Conservation (phyloP, 2,888 invertebrate species). For the Ypsolopha scabrella region DNA sequence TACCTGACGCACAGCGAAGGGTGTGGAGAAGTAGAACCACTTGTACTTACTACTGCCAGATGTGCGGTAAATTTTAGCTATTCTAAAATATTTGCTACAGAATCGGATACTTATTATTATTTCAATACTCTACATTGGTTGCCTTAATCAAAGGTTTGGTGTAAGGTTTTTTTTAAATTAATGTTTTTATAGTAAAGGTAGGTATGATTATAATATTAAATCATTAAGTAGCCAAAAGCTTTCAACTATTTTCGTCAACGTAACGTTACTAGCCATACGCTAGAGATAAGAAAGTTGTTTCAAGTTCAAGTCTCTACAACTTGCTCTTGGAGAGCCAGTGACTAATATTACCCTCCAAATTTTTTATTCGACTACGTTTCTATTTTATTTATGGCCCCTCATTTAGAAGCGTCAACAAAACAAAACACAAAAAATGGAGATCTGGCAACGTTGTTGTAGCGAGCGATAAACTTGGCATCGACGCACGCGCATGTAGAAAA, state of each 20-base stretch:
- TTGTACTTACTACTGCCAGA: not conserved
- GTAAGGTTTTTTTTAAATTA: no score
- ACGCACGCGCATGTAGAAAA: conserved; percentile 55
- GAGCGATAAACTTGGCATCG: conserved; percentile 50
- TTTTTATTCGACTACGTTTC: conserved; percentile 37
- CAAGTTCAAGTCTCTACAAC: conserved; percentile 1
- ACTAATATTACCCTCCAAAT: conserved; percentile 19
- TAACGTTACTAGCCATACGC: not conserved
- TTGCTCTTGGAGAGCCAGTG: conserved; percentile 4
- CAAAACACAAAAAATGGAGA: conserved; percentile 53
- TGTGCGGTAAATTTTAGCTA: not conserved
- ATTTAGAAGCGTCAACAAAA: conserved; percentile 54
- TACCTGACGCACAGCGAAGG: conserved; percentile 1
- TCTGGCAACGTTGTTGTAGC: conserved; percentile 39
- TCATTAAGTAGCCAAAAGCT: not conserved
- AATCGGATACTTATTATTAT: not conserved
- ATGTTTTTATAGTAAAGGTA: no score
- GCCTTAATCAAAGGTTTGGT: no score
- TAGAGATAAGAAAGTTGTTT: not conserved
- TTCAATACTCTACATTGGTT: no score
- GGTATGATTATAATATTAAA: no score
- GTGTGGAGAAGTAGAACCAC: not conserved
- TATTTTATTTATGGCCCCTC: conserved; percentile 61
- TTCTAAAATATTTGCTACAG: not conserved
- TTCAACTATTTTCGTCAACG: not conserved